Evolutionary conservation across 2,113 vertebrate genomes (phyloP), one percentile per base, ranked within the genome.

Genomic region (Tetrao urogallus): DNA sequence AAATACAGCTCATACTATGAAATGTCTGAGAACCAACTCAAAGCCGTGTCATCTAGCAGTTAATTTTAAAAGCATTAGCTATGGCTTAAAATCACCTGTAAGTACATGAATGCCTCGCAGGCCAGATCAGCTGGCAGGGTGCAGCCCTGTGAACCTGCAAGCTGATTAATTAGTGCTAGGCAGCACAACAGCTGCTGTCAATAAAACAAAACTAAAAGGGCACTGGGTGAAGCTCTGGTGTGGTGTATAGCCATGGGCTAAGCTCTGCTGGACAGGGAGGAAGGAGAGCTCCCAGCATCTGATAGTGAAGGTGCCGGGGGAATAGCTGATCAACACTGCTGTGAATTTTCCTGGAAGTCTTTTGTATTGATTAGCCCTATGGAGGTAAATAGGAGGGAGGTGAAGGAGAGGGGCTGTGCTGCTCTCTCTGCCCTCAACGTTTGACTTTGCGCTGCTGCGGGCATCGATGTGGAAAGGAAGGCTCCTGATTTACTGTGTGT

Each of bases 101-200:
- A 90, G 77, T 17, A 81, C 3, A 0, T 0, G 20, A 77, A 60
- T 32, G 38, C 76, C 82, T 88, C 10, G 2, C 43, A 74, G 86
- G 83, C 28, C 57, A 56, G 32, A 17, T 28, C 69, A 64, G 24
- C 21, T 40, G 70, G 27, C n/a, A 80, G 56, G 61, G 61, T 86
- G 80, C 76, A 88, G 63, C 24, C 43, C 57, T 14, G 32, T 32
- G 45, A 82, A 50, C 36, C 27, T 63, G 43, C 38, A 43, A 10
- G 27, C 69, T 65, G 19, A n/a, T 82, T 69, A 22, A 28, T 82
- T 83, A 86, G 22, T 1, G 1, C 3, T 0, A 30, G 28, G 7
- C 24, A 57, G 36, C 70, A 54, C 0, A 0, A 81, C 22, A 25
- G 42, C 7, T 6, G 11, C 12, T 1, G 1, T 1, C 0, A 2